Base-by-base conservation (phyloP, 2,888 invertebrate genomes). In the Lumbricus terrestris region DNA sequence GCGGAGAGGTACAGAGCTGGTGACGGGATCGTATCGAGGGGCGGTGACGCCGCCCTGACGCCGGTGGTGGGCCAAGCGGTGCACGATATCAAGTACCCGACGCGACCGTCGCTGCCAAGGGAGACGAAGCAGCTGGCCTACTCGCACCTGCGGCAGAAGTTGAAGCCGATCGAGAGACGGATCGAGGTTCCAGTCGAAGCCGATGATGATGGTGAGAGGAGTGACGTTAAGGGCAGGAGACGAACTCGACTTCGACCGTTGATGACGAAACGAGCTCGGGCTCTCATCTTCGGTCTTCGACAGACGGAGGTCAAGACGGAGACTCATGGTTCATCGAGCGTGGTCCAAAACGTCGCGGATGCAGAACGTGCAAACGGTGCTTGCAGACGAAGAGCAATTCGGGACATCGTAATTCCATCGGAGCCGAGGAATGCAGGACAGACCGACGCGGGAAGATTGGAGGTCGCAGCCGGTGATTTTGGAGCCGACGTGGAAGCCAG, bases 1-100 rank as follows among this genome's bases (percentile, higher is more conserved):
- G 85, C 35, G 8, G 35, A 85, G n/a, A 85, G 34, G 85, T 85
- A 85, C 85, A 85, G 85, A 85, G n/a, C 85, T 23, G 34, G 85
- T 0, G 85, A 85, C 4, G 2, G 18, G 34, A 23, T 85, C 15
- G 35, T 23, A 3, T 20, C 35, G n/a, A 69, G 6, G 29, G n/a
- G 29, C 69, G 69, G 20, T 47, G 47, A n/a, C 69, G 69, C 8
- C 69, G 29, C 69, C 69, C 13, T 69, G 8, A 4, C 8, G 3
- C 23, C n/a, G 35, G 20, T 37, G 34, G 20, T 23, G 16, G 85
- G 35, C 23, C 34, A 85, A 16, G 16, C n/a, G n/a, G n/a, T n/a
- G 35, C 34, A 85, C 20, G 85, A 85, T 6, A 29, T 85, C 85
- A 35, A 5, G 35, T 37, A 85, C 37, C 85, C 35, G 23, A 85